Evolutionary conservation across 2,888 invertebrate species (phyloP).

Genomic region (Trachelus tabidus): DNA sequence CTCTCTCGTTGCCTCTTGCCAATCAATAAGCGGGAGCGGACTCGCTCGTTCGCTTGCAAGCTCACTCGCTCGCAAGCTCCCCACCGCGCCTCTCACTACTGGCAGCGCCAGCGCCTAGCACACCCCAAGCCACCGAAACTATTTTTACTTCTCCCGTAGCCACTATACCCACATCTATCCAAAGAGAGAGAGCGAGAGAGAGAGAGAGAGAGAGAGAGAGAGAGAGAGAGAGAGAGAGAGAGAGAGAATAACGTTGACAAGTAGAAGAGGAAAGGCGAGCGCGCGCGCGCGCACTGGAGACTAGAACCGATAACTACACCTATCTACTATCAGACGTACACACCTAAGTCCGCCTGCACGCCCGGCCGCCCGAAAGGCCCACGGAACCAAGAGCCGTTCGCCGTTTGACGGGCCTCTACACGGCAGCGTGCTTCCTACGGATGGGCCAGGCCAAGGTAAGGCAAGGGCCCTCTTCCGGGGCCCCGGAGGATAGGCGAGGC

Average conservation of each 20-base stretch:
- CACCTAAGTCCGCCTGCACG: not conserved
- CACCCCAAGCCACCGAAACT: constrained; percentile 29
- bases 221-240: constrained; percentile 12
- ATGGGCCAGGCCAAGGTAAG: not conserved
- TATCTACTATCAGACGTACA: not conserved
- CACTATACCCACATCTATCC: constrained; percentile 3
- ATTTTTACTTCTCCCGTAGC: constrained; percentile 36
- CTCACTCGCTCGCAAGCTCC: constrained; percentile 27
- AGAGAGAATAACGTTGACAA: constrained; percentile 7
- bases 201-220: constrained; percentile 11
- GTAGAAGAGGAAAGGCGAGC: not conserved
- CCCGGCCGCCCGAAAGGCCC: not conserved
- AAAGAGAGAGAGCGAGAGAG: constrained; percentile 12
- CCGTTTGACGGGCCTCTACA: too few relatives aligned
- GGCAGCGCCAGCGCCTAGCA: constrained; percentile 42
- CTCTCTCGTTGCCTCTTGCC: constrained; percentile 35
- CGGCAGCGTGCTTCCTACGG: not conserved
- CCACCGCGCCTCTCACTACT: constrained; percentile 57
- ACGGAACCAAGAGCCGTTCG: not conserved
- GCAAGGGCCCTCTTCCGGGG: constrained; percentile 1
- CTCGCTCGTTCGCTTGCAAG: constrained; percentile 28
- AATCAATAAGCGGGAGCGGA: constrained; percentile 42
- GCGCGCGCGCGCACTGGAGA: too few relatives aligned
- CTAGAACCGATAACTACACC: too few relatives aligned
- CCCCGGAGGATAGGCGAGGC: constrained; percentile 5